These are phyloP conservation scores for Esox niger DNA, from an alignment of 2,113 vertebrate species.

Conservation along the genomic window DNA sequence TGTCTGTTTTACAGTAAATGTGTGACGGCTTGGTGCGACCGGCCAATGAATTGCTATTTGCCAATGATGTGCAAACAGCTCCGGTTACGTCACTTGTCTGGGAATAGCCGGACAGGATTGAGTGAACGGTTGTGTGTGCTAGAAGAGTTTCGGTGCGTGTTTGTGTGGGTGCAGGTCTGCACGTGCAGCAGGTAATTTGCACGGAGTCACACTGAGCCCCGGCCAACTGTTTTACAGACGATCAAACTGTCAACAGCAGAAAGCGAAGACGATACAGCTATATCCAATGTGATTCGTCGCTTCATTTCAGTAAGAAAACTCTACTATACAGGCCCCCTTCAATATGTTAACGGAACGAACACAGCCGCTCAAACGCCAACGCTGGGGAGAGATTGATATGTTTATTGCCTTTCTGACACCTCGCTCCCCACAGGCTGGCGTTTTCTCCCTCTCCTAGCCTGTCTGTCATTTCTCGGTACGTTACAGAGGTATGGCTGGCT, in stretches of 20 bases:
- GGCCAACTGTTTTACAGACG: conserved; percentile 35
- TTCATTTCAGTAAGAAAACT: conserved; percentile 33
- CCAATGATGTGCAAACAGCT: conserved; percentile 63
- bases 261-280: conserved; percentile 12
- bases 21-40: conserved; percentile 57
- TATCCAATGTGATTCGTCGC: conserved; percentile 29
- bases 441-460: background rate
- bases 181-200: conserved; percentile 10
- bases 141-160: conserved; percentile 2
- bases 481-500: conserved; percentile 19
- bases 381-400: conserved; percentile 14
- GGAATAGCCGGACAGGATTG: conserved; percentile 66
- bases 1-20: conserved; percentile 63
- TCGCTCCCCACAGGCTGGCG: background rate
- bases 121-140: conserved; percentile 35
- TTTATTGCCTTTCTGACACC: conserved; percentile 7
- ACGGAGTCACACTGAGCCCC: too few relatives aligned
- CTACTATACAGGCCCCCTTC: conserved; percentile 34
- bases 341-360: background rate
- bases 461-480: conserved; percentile 13
- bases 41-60: conserved; percentile 56
- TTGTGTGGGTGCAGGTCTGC: conserved; percentile 8
- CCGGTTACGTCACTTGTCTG: conserved; percentile 67
- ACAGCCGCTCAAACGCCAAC: background rate
- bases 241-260: conserved; percentile 59